Base-by-base conservation (phyloP, 1,140 invertebrate species). In the Psix sp. region DNA sequence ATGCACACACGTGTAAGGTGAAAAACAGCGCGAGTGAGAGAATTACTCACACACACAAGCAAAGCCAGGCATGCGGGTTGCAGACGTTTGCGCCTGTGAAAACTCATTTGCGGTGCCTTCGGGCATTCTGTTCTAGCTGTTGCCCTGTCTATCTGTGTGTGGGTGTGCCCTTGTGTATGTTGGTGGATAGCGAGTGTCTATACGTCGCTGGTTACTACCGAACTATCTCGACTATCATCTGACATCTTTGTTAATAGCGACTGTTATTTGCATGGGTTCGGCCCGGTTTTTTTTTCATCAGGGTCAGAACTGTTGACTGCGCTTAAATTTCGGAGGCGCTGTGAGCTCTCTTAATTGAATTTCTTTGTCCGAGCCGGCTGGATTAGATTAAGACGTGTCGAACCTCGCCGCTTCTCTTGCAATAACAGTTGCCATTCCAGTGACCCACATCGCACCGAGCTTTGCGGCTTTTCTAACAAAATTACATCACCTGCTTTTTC, bases 71-170 rank as follows among this genome's bases (percentile, higher is more conserved):
- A 62, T 62, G 57, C 57, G 35, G 45, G 45, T 33, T 62, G 39
- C 49, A 54, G 21, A 46, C 54, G 42, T 45, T 59, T 35, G 43
- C 48, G 46, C 48, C 48, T 45, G 40, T 52, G 29, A 54, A 45
- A 65, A 65, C 49, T 65, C 60, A 52, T 65, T 65, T 54, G 60
- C 48, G 39, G 39, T 46, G 20, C 29, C 33, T 65, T 29, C 48
- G 29, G 48, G 29, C 48, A 9, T 15, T 62, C 46, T 17, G 59
- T 43, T 51, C 46, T 17, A 42, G 39, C 14, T 26, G n/a, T n/a
- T n/a, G n/a, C n/a, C n/a, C n/a, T n/a, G n/a, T n/a, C n/a, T n/a
- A n/a, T n/a, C n/a, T n/a, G n/a, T 7, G 6, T n/a, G n/a, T n/a
- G n/a, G 21, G 4, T 24, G 4, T 13, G 13, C 7, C 1, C 20